Percentiles rank a stretch among this genome's conserved stretches.
These are phyloP conservation scores for Sinelater perroti DNA, from an alignment of 2,888 invertebrate genomes.

Conservation along the genomic window DNA sequence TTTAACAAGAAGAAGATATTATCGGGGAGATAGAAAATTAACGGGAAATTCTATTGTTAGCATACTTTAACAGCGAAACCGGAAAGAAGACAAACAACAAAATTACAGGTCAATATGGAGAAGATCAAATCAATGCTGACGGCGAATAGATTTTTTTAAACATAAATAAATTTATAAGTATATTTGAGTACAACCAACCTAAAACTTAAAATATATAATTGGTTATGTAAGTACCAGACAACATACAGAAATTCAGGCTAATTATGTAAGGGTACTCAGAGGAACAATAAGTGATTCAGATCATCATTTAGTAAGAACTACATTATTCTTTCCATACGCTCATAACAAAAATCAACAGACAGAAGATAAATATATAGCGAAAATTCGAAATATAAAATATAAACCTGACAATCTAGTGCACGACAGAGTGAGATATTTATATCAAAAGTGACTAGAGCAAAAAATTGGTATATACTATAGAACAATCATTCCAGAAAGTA, in stretches of 20 bases:
- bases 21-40: background rate
- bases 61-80: conserved; percentile 4
- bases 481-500: conserved; percentile 5
- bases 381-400: conserved; percentile 1
- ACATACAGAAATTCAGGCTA: conserved; percentile 3
- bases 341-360: background rate
- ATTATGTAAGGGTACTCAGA: conserved; percentile 2
- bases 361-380: no score
- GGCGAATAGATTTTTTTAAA: conserved; percentile 3
- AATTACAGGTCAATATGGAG: conserved; percentile 6
- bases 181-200: conserved; percentile 4
- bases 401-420: conserved; percentile 5
- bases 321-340: no score
- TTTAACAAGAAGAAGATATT: no score
- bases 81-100: conserved; percentile 3
- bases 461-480: conserved; percentile 5
- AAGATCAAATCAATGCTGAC: conserved; percentile 4
- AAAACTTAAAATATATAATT: conserved; percentile 9
- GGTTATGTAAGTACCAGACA: conserved; percentile 10
- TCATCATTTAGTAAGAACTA: conserved; percentile 2
- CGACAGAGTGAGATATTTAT: conserved; percentile 2
- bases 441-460: conserved; percentile 3
- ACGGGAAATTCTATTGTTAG: conserved; percentile 1
- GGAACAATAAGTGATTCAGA: conserved; percentile 8
- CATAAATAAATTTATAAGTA: no score